These are phyloP conservation scores for Anarrhichthys ocellatus DNA, from an alignment of 2,113 vertebrate genomes.

Conservation along the genomic window DNA sequence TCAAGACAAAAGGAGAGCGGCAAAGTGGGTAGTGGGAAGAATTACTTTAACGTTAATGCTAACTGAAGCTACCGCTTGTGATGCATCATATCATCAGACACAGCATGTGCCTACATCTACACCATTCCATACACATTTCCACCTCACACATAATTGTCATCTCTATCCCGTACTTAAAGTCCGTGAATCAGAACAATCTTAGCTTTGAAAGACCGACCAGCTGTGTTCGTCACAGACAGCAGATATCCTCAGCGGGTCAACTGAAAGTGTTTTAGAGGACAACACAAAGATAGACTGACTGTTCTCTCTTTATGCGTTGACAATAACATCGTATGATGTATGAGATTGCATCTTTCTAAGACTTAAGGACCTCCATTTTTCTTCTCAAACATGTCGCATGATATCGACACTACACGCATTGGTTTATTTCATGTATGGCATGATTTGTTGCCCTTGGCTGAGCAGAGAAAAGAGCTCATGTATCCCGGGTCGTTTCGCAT, in stretches of 20 bases:
- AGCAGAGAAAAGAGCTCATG: constrained; percentile 2
- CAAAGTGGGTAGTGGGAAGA: not conserved
- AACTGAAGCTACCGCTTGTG: not conserved
- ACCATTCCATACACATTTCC: not conserved
- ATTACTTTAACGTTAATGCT: no score
- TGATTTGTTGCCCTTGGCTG: constrained; percentile 4
- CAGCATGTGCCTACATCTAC: no score
- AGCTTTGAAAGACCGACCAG: no score
- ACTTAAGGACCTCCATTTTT: not conserved
- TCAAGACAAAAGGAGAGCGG: not conserved
- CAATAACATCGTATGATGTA: not conserved
- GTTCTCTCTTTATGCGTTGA: not conserved
- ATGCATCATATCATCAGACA: no score
- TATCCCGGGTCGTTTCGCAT: not conserved
- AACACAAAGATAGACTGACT: not conserved
- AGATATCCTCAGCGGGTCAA: not conserved
- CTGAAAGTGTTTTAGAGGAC: not conserved
- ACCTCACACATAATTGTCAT: not conserved
- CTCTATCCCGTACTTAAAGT: not conserved
- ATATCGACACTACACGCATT: not conserved
- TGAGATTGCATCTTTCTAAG: not conserved
- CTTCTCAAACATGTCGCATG: not conserved
- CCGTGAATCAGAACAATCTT: not conserved
- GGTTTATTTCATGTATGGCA: constrained; percentile 8
- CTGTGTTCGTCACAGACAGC: not conserved